phyloP scores from a whole-genome alignment of 2,113 vertebrate species.

The Sander lucioperca region DNA sequence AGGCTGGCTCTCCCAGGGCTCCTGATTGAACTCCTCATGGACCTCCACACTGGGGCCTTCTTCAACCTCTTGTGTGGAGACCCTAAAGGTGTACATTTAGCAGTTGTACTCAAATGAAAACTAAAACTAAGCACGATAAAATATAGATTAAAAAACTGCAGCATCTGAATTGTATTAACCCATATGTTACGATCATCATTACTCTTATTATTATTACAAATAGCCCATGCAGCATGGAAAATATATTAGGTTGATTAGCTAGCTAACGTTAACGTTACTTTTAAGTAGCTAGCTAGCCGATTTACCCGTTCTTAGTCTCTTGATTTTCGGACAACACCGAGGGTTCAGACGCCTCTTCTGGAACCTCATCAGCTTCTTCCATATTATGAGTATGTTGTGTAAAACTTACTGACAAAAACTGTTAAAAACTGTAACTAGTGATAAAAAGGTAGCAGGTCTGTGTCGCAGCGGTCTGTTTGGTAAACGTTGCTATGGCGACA shows the following conservation, averaged over 20 bases:
- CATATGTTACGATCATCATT: not conserved
- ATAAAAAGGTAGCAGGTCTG: not conserved
- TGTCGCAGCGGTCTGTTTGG: conserved; percentile 12
- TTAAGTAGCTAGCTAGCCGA: not conserved
- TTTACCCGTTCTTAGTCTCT: conserved; percentile 49
- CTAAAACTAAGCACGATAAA: not conserved
- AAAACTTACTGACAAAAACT: not conserved
- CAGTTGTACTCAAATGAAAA: not conserved
- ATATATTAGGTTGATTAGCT: not conserved
- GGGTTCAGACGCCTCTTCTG: conserved; percentile 15
- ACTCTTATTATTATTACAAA: not conserved
- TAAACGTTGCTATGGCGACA: conserved; percentile 55
- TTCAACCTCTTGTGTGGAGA: not conserved
- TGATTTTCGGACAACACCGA: conserved; percentile 56
- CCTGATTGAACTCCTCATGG: conserved; percentile 64
- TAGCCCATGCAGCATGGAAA: not conserved
- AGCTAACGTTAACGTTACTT: not conserved
- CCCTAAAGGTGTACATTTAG: conserved; percentile 1
- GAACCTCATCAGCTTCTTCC: conserved; percentile 29
- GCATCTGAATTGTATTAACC: not conserved
- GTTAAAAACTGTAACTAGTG: accelerated
- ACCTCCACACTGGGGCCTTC: conserved; percentile 62
- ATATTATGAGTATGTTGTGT: conserved; percentile 17
- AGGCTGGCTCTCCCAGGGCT: conserved; percentile 75
- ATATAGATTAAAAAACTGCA: not conserved